Evolutionary conservation across 2,113 vertebrate species (phyloP).

Genomic region (Saguinus imperator): DNA sequence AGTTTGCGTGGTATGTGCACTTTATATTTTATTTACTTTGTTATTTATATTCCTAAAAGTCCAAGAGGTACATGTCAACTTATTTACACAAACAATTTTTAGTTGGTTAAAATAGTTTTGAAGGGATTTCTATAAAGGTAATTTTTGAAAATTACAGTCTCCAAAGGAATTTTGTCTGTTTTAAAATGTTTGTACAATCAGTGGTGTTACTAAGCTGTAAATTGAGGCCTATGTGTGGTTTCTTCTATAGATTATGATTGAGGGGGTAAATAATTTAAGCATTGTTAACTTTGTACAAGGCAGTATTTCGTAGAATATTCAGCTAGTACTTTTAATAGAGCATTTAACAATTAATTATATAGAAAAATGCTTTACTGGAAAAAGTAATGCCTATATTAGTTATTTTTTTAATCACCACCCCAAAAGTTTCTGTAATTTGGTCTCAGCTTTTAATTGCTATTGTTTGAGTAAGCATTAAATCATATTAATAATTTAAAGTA

Average conservation of each 20-base stretch:
- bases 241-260: not conserved
- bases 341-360: not conserved
- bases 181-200: not conserved
- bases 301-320: constrained; percentile 5
- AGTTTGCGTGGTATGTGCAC: constrained; percentile 93
- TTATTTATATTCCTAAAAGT: constrained; percentile 46
- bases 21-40: constrained; percentile 77
- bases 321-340: not conserved
- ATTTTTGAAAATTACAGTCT: constrained; percentile 48
- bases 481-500: constrained; percentile 32
- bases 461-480: constrained; percentile 37
- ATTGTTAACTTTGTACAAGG: not conserved
- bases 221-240: not conserved
- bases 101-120: constrained; percentile 53
- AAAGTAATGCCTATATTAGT: not conserved
- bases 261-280: not conserved
- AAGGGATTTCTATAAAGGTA: constrained; percentile 18
- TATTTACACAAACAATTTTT: constrained; percentile 72
- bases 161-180: constrained; percentile 3
- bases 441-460: constrained; percentile 37
- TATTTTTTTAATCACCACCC: constrained; percentile 24
- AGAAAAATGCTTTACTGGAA: not conserved
- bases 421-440: not conserved
- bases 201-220: not conserved
- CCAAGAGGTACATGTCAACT: constrained; percentile 48